A percentile compares a stretch with the other conserved stretches of the same genome.
These are phyloP conservation scores for Climacteris rufus DNA, from an alignment of 2,113 vertebrate species.

Conservation along the genomic window DNA sequence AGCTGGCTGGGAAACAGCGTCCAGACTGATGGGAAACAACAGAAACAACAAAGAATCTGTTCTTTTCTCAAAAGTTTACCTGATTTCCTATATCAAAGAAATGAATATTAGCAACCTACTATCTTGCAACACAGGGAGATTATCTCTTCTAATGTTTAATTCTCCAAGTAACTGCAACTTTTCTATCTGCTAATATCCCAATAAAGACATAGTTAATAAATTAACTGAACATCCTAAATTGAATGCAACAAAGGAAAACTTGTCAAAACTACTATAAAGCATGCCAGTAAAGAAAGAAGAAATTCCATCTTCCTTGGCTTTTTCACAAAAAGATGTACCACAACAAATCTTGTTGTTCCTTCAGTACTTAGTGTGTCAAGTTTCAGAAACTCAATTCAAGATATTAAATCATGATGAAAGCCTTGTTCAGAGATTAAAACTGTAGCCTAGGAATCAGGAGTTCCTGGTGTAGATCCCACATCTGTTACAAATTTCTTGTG, in stretches of 20 bases:
- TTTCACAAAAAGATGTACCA: background rate
- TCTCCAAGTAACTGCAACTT: constrained; percentile 87
- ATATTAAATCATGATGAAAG: background rate
- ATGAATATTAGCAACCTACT: constrained; percentile 65
- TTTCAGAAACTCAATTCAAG: background rate
- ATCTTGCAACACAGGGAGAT: constrained; percentile 86
- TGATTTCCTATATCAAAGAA: background rate
- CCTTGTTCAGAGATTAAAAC: background rate
- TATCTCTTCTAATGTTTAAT: constrained; percentile 91
- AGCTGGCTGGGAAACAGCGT: background rate
- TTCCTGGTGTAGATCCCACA: background rate
- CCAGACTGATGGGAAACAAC: background rate
- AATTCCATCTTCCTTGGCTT: background rate
- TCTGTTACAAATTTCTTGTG: background rate
- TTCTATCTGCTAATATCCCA: constrained; percentile 89
- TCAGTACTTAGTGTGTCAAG: background rate
- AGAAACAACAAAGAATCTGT: background rate
- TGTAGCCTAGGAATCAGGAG: background rate
- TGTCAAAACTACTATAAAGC: background rate
- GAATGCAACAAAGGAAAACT: background rate
- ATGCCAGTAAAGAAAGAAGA: background rate
- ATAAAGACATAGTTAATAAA: constrained; percentile 9
- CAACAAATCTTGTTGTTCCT: background rate
- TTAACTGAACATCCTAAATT: background rate
- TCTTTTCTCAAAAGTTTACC: background rate